Conservation (phyloP, 2,888 invertebrate genomes). For the Agrilus biguttatus region DNA sequence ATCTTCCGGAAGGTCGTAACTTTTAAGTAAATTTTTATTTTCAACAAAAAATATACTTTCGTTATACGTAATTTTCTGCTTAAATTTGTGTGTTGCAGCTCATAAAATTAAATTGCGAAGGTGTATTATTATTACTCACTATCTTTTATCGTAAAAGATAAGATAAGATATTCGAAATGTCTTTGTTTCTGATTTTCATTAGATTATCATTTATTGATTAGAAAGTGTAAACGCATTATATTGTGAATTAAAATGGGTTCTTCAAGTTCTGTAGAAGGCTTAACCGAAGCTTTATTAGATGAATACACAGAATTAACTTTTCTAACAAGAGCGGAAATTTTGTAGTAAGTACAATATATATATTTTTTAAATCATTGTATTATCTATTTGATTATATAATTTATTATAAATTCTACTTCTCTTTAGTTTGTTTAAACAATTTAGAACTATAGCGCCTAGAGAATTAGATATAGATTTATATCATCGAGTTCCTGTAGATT, state of each 20-base stretch:
- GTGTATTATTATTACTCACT: no score
- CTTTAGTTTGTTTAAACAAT: slow-evolving; percentile 41
- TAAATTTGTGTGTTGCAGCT: no score
- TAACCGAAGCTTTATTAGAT: slow-evolving; percentile 42
- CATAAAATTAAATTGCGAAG: no score
- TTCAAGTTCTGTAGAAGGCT: slow-evolving; percentile 28
- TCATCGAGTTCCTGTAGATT: slow-evolving; percentile 36
- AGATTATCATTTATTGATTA: neutral
- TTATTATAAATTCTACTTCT: slow-evolving; percentile 2
- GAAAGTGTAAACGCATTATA: no score
- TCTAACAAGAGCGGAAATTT: slow-evolving; percentile 44
- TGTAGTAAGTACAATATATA: slow-evolving; percentile 37
- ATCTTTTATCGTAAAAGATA: no score
- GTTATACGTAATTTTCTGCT: no score
- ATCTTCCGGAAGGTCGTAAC: no score
- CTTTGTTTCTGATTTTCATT: neutral
- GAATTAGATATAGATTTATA: slow-evolving; percentile 32
- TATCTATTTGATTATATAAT: neutral
- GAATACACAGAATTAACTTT: slow-evolving; percentile 47
- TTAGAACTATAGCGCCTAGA: slow-evolving; percentile 35
- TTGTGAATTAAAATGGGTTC: slow-evolving; percentile 32
- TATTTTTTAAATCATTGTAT: slow-evolving; percentile 1
- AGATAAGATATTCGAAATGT: no score
- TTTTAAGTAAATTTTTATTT: no score
- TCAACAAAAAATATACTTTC: no score